Conservation (phyloP, 92 coral and sea anemone genomes). For the Epizoanthus ramosus region DNA sequence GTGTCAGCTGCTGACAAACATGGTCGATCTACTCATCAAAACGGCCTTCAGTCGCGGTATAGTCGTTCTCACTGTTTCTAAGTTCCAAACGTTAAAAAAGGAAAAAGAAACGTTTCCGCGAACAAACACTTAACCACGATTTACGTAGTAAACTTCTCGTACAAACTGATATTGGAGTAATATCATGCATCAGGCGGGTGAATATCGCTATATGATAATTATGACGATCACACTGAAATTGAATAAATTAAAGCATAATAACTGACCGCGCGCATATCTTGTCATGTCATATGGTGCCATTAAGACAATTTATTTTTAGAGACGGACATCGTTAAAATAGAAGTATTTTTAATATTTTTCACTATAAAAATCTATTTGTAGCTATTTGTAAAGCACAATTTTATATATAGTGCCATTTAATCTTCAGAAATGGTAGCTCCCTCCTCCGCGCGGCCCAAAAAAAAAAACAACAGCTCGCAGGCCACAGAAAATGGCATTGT, state of each 20-base stretch:
- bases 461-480: too few relatives aligned
- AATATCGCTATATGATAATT: constrained; percentile 13
- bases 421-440: too few relatives aligned
- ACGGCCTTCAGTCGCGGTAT: not conserved
- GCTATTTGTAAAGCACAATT: too few relatives aligned
- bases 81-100: not conserved
- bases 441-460: too few relatives aligned
- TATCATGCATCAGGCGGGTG: not conserved
- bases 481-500: too few relatives aligned
- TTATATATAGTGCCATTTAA: too few relatives aligned
- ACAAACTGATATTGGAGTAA: not conserved
- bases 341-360: too few relatives aligned
- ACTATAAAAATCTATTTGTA: too few relatives aligned
- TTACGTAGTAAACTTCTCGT: not conserved
- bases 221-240: constrained; percentile 12
- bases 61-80: not conserved
- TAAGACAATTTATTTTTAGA: too few relatives aligned
- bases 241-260: constrained; percentile 37
- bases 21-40: not conserved
- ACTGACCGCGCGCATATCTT: not conserved
- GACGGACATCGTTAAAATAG: too few relatives aligned
- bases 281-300: too few relatives aligned
- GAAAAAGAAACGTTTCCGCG: constrained; percentile 16
- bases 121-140: not conserved
- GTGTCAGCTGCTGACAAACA: constrained; percentile 13